Conservation (phyloP, 2,113 vertebrate species). For the Oreocharis arfaki region DNA sequence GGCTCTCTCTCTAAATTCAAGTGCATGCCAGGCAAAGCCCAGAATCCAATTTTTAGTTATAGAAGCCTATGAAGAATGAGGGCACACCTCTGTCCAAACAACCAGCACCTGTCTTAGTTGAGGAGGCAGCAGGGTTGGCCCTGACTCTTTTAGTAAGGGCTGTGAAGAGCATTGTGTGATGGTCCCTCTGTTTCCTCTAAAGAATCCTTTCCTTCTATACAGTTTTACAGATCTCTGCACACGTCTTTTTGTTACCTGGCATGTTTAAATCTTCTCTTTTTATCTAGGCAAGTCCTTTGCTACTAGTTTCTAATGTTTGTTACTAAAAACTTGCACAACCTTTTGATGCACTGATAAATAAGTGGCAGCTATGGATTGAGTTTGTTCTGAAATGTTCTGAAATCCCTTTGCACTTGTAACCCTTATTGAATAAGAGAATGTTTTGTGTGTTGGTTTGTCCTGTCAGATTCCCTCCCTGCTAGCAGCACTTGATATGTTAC, state of each 20-base stretch:
- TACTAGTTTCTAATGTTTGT: conserved; percentile 70
- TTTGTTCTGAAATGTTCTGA: conserved; percentile 68
- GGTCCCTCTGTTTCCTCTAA: conserved; percentile 58
- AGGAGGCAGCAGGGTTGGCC: conserved; percentile 14
- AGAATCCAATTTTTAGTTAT: neutral
- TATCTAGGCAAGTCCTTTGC: conserved; percentile 70
- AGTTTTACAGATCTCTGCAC: conserved; percentile 70
- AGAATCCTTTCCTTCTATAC: conserved; percentile 75
- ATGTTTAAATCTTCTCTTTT: conserved; percentile 78
- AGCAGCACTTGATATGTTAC: conserved; percentile 30
- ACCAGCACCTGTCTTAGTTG: neutral
- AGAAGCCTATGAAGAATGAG: neutral
- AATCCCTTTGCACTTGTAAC: conserved; percentile 56
- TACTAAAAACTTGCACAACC: conserved; percentile 69
- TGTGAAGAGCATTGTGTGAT: neutral
- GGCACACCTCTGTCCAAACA: neutral
- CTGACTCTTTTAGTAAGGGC: neutral
- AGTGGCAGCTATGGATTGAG: conserved; percentile 57
- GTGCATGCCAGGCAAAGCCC: neutral
- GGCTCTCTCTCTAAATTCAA: neutral
- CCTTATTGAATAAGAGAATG: conserved; percentile 53
- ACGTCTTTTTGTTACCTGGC: conserved; percentile 74
- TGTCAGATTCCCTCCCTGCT: conserved; percentile 30
- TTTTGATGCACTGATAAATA: conserved; percentile 62
- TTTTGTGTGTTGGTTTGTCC: conserved; percentile 54